Evolutionary conservation across 2,888 invertebrate genomes (phyloP), one percentile per base, ranked within the genome.

Genomic region (Rugalucina vietnamica): DNA sequence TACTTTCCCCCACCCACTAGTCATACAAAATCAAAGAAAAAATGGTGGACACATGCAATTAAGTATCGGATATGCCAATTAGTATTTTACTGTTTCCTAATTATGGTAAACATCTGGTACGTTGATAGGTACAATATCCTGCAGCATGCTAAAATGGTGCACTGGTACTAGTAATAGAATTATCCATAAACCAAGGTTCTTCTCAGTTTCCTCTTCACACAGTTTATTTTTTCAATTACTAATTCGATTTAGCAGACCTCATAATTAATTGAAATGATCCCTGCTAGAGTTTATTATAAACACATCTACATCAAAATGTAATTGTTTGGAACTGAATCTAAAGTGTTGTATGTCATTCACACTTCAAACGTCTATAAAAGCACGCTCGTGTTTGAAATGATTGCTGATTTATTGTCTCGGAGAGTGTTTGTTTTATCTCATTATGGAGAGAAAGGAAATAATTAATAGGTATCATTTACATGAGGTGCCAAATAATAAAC

Each of bases 341-440:
- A 75, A 57, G 75, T 75, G 75, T 75, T 75, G 57, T 24, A 37
- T 75, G 57, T 75, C 75, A 75, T 75, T 75, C 75, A 75, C 75
- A 75, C 75, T 75, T 57, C 57, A 57, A 36, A 34, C 10, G 43
- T 27, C 75, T 57, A 75, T 75, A 50, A 36, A 49, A n/a, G 54
- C 57, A 27, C 57, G 54, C 37, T 37, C 75, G 76, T 85, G 82
- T 85, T 85, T 85, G 70, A 85, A 85, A 82, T 72, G 79, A 81
- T 65, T 34, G 60, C 73, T 82, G 82, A 85, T 85, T 82, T 85
- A 85, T 85, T 75, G 77, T 60, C 70, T 77, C 76, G 49, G 36
- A 50, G 77, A 81, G 79, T 79, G 79, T 69, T 85, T 85, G 84
- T 85, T 85, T 84, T 79, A 84, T 84, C 83, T 84, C 79, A 78